Percentiles rank a stretch among this genome's conserved stretches.
These are phyloP conservation scores for Ichneumoninae sp. DNA, from an alignment of 2,888 invertebrate genomes.

Conservation along the genomic window DNA sequence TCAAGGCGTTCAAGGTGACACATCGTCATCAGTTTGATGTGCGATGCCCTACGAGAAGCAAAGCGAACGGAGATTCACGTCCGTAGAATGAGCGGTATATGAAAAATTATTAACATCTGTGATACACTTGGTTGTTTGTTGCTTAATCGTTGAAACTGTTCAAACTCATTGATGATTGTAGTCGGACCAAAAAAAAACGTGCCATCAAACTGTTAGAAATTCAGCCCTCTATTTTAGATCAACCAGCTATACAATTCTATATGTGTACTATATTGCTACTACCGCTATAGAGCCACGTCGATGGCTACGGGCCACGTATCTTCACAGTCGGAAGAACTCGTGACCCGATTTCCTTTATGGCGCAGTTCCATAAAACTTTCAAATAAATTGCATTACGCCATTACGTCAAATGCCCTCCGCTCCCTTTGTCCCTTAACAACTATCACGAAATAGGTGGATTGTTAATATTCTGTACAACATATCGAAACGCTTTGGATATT, in stretches of 20 bases:
- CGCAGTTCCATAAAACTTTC: slow-evolving; percentile 75
- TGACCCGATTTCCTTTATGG: slow-evolving; percentile 75
- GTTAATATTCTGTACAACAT: neutral
- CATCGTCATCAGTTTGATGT: slow-evolving; percentile 52
- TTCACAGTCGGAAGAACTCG: slow-evolving; percentile 72
- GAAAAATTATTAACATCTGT: neutral
- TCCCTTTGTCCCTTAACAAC: slow-evolving; percentile 36
- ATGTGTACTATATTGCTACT: slow-evolving; percentile 12
- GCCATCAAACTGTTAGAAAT: neutral
- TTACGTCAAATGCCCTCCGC: slow-evolving; percentile 65
- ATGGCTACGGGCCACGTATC: slow-evolving; percentile 71
- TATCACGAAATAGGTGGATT: neutral
- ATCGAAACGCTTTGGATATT: neutral
- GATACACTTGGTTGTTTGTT: neutral
- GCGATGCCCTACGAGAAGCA: too few species aligned
- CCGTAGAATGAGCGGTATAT: neutral
- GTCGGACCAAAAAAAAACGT: neutral
- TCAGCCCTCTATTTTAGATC: neutral
- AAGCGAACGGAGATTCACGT: too few species aligned
- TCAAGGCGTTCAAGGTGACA: slow-evolving; percentile 50
- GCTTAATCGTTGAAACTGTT: neutral
- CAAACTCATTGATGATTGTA: neutral
- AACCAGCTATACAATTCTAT: neutral
- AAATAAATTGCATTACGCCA: slow-evolving; percentile 74
- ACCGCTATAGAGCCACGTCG: slow-evolving; percentile 31